Evolutionary conservation across 2,113 vertebrate species (phyloP), one percentile per base, ranked within the genome.

Genomic region (Dicentrarchus labrax): DNA sequence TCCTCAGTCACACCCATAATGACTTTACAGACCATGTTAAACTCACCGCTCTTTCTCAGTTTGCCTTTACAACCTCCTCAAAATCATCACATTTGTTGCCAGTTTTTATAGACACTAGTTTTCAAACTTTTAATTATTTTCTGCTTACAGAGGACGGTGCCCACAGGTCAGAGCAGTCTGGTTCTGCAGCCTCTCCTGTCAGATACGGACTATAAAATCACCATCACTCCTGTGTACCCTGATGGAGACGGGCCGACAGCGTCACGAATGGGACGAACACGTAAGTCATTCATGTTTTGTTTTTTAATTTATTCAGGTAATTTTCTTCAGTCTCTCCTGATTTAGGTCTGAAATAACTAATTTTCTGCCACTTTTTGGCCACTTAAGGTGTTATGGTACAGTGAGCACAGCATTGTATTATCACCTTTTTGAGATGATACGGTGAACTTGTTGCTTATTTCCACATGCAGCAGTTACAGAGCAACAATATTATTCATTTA

Each of bases 161-260:
- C 97, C 0, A 88, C 92, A 4, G 93, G 73, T 5, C 96, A 97
- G 91, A 97, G 64, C 82, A 93, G 84, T 9, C 84, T 98, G 69
- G 78, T 97, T 0, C 94, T 99, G 81, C 97, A 96, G 83, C 88
- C 96, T 4, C 93, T 98, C 72, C 94, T 96, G n/a, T 91, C 98
- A 0, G 94, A 97, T 60, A 97, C 96, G 0, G 95, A 97, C 78
- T 99, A 99, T 89, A 96, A 96, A 82, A 92, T 99, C n/a, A 91
- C 96, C 0, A 64, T 99, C 74, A 98, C 96, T 0, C 96, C 98
- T 0, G 85, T 98, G 45, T 99, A 98, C 68, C 8, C 84, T 0
- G 95, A 96, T 0, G 96, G 96, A 61, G 97, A 98, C 59, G 97
- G 97, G 0, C 95, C 93, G 8, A 91, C 95, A 0, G 86, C 95